Conservation (phyloP, 2,113 vertebrate species). For the Pan paniscus region DNA sequence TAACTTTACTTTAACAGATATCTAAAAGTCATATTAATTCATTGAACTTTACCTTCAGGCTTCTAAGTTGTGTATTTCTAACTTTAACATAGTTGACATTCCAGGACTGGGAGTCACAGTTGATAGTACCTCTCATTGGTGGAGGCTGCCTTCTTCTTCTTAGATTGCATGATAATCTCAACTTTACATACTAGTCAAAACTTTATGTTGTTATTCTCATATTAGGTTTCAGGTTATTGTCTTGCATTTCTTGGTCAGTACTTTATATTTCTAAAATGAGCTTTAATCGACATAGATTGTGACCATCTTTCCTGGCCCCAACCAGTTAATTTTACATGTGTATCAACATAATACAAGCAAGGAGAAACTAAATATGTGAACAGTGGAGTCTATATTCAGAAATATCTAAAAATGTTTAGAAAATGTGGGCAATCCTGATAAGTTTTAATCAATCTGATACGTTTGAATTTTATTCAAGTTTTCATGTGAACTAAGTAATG, state of each 20-base stretch:
- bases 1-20: background rate
- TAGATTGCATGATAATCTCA: background rate
- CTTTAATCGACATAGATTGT: background rate
- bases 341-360: background rate
- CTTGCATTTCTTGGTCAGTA: background rate
- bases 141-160: background rate
- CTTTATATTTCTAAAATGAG: background rate
- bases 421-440: background rate
- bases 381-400: background rate
- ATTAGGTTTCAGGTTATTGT: background rate
- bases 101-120: background rate
- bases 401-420: background rate
- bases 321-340: background rate
- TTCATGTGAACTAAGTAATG: background rate
- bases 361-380: background rate
- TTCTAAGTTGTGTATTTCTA: background rate
- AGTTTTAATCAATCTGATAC: background rate
- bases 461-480: background rate
- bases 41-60: background rate
- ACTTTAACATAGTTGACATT: background rate
- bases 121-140: background rate
- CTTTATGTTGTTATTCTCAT: background rate
- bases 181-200: background rate
- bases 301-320: background rate
- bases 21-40: background rate